Evolutionary conservation across 2,888 invertebrate genomes (phyloP).

Genomic region (Leucania comma): DNA sequence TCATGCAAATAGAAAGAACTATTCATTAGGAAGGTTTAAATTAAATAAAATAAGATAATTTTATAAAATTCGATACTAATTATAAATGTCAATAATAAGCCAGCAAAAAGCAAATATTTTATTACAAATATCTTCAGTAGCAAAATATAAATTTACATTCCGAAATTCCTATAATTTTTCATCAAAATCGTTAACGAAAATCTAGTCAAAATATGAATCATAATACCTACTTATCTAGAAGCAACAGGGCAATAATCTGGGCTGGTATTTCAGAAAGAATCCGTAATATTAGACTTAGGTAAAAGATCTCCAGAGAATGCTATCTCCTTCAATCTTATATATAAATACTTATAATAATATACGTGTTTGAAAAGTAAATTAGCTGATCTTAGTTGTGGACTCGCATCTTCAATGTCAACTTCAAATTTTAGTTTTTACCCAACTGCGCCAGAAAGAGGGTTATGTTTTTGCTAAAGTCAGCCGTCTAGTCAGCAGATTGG

Average conservation of each 20-base stretch:
- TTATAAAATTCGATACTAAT: too few relatives aligned
- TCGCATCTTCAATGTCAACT: background rate
- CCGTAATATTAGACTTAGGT: conserved; percentile 38
- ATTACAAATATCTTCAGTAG: background rate
- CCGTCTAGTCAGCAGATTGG: too few relatives aligned
- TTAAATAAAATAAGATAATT: too few relatives aligned
- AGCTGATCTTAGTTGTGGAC: background rate
- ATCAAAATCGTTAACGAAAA: conserved; percentile 9
- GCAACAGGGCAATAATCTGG: conserved; percentile 33
- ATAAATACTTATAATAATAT: conserved; percentile 35
- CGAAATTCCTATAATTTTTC: conserved; percentile 16
- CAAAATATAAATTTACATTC: conserved; percentile 8
- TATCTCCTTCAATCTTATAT: conserved; percentile 21
- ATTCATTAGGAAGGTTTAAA: too few relatives aligned
- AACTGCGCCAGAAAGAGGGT: too few relatives aligned
- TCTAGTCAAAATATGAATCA: conserved; percentile 8
- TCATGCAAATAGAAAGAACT: too few relatives aligned
- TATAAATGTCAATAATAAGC: too few relatives aligned
- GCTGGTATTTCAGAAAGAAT: conserved; percentile 37
- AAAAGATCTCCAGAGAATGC: conserved; percentile 38
- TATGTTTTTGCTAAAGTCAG: too few relatives aligned
- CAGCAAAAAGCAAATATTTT: too few relatives aligned
- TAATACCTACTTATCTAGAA: conserved; percentile 9
- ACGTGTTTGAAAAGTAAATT: conserved; percentile 16
- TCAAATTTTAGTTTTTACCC: too few relatives aligned